These are phyloP conservation scores for Enteromius afrohamiltoni DNA, from an alignment of 2,797 vertebrate genomes.

Conservation along the genomic window DNA sequence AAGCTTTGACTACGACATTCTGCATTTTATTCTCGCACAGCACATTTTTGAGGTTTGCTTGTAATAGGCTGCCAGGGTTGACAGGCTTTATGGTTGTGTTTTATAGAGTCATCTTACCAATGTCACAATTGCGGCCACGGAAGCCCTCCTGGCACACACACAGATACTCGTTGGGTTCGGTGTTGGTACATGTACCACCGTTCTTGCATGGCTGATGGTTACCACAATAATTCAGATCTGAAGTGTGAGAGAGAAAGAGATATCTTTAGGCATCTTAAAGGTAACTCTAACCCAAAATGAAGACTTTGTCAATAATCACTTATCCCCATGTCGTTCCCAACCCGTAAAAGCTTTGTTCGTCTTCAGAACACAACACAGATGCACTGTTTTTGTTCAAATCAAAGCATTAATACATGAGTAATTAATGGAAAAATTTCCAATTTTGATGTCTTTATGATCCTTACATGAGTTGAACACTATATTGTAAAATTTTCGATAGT, in stretches of 20 bases:
- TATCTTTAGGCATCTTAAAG: background rate
- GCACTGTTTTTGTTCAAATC: too few species aligned
- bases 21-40: background rate
- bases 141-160: constrained; percentile 83
- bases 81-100: constrained; percentile 10
- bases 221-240: constrained; percentile 85
- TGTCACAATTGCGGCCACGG: constrained; percentile 79
- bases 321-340: too few species aligned
- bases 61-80: background rate
- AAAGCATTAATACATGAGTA: too few species aligned
- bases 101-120: constrained; percentile 70
- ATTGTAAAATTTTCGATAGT: background rate
- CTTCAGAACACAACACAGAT: too few species aligned
- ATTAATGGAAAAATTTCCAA: too few species aligned
- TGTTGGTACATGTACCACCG: constrained; percentile 81
- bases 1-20: background rate
- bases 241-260: constrained; percentile 1
- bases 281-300: too few species aligned
- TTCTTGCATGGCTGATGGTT: constrained; percentile 83
- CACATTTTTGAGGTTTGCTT: constrained; percentile 7
- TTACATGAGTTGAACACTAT: background rate
- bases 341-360: too few species aligned
- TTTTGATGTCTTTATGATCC: too few species aligned
- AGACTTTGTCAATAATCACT: too few species aligned
- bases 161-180: constrained; percentile 82